Evolutionary conservation across 2,888 invertebrate genomes (phyloP), one percentile per base, ranked within the genome.

Genomic region (Megaustenia siamemsis): DNA sequence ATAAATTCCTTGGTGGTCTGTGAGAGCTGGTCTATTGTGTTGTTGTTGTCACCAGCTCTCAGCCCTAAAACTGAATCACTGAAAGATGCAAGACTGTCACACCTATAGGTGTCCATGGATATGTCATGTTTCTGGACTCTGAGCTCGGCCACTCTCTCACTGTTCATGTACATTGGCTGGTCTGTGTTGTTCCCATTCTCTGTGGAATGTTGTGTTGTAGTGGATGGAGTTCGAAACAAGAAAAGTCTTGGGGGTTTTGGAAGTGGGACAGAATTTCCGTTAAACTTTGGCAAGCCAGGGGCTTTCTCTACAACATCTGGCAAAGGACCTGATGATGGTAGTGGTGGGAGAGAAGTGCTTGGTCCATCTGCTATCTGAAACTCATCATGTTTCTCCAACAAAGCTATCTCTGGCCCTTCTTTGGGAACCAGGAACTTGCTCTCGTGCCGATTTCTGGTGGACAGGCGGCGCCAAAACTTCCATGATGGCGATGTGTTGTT

Each of bases 161-260:
- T 73, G 76, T 86, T 84, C 56, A 86, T 84, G 84, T 86, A 86
- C 53, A 75, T 82, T 24, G 84, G 84, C n/a, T n/a, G n/a, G 49
- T 86, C 86, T 8, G 78, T 43, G 8, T 82, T 79, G 18, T 71
- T 82, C 69, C 79, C 73, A 63, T 69, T 82, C 45, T 86, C 79
- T 56, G 75, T 77, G 77, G 83, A 83, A 83, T 77, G 83, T 77
- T 43, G 68, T n/a, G 76, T 77, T 8, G 40, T 56, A 53, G 10
- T 78, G 32, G 83, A 83, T 38, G 83, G 83, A 24, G 83, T 78
- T 45, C 83, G 78, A 86, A 90, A 90, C n/a, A 91, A 86, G 82
- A 92, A 92, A n/a, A 91, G 78, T 35, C 92, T 83, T 0, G 92
- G 92, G n/a, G 92, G 92, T 87, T 92, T 92, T 0, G 92, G 92